A percentile compares a stretch with the other conserved stretches of the same genome.
Evolutionary conservation across 2,888 invertebrate genomes (phyloP).

Genomic region (Nowickia ferox): DNA sequence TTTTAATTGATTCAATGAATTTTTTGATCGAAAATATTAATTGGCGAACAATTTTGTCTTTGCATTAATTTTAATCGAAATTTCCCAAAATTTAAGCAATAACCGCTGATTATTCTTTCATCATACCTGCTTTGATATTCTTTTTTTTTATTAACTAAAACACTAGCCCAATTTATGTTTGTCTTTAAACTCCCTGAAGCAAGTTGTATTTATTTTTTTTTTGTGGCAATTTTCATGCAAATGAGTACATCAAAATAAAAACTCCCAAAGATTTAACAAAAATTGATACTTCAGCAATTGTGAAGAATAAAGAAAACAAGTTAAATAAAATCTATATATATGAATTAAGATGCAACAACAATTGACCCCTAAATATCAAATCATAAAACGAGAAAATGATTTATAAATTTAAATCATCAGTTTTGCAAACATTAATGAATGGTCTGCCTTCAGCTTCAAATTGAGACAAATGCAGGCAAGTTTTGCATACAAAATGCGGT

Average conservation of each 20-base stretch:
- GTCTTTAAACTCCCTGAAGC: slow-evolving; percentile 39
- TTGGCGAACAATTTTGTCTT: not conserved
- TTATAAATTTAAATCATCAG: not conserved
- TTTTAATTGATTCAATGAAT: too few species aligned
- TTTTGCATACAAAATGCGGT: slow-evolving; percentile 26
- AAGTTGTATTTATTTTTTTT: not conserved
- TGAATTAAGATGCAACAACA: slow-evolving; percentile 22
- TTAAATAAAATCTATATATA: not conserved
- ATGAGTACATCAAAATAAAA: slow-evolving; percentile 18
- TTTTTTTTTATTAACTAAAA: not conserved
- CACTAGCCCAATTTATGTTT: slow-evolving; percentile 9
- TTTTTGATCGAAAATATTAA: too few species aligned
- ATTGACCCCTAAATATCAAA: slow-evolving; percentile 31
- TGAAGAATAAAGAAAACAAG: slow-evolving; percentile 1
- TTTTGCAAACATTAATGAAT: not conserved
- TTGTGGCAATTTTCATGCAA: slow-evolving; percentile 1
- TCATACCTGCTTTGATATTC: not conserved
- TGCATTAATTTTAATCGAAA: not conserved
- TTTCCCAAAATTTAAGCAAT: too few species aligned
- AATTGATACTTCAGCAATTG: slow-evolving; percentile 41
- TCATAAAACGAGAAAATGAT: not conserved
- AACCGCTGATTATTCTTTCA: slow-evolving; percentile 12
- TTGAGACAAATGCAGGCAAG: slow-evolving; percentile 53
- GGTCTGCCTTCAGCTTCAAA: not conserved
- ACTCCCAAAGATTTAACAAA: slow-evolving; percentile 24